Conservation (phyloP, 2,797 vertebrate species). For the Avahi laniger region DNA sequence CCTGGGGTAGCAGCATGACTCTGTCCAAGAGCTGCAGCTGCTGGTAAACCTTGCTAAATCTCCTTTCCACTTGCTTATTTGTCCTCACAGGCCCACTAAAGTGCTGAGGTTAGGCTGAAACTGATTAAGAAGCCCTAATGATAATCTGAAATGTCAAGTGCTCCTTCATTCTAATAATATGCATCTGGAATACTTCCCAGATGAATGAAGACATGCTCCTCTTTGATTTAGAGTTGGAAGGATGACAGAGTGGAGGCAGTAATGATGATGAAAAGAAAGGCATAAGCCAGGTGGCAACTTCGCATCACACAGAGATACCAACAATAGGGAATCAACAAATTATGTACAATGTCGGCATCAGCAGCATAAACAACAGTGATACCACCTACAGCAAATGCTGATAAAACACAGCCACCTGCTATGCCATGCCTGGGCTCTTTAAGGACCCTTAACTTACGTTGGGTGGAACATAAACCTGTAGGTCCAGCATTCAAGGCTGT, state of each 20-base stretch:
- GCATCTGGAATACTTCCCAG: conserved; percentile 72
- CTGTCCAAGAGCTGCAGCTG: background rate
- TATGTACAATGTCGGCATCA: background rate
- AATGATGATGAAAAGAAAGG: conserved; percentile 55
- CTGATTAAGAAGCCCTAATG: conserved; percentile 72
- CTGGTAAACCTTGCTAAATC: background rate
- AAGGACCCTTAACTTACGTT: background rate
- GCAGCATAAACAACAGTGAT: background rate
- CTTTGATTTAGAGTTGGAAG: conserved; percentile 63
- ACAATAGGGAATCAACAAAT: conserved; percentile 55
- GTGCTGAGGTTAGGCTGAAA: background rate
- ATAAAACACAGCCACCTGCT: background rate
- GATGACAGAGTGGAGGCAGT: conserved; percentile 63
- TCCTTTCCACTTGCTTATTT: background rate
- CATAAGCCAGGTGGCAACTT: conserved; percentile 68
- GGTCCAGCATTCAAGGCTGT: background rate
- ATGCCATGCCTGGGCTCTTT: background rate
- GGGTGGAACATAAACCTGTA: background rate
- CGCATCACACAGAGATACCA: background rate
- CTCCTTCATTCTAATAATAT: conserved; percentile 35
- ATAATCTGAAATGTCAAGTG: conserved; percentile 80
- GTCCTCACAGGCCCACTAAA: conserved; percentile 54
- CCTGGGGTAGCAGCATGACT: background rate
- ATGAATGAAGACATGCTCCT: conserved; percentile 35
- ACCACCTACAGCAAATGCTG: background rate